Percentiles rank a stretch among this genome's conserved stretches.
Evolutionary conservation across 1,140 invertebrate genomes (phyloP).

Genomic region (Bradysia coprophila): DNA sequence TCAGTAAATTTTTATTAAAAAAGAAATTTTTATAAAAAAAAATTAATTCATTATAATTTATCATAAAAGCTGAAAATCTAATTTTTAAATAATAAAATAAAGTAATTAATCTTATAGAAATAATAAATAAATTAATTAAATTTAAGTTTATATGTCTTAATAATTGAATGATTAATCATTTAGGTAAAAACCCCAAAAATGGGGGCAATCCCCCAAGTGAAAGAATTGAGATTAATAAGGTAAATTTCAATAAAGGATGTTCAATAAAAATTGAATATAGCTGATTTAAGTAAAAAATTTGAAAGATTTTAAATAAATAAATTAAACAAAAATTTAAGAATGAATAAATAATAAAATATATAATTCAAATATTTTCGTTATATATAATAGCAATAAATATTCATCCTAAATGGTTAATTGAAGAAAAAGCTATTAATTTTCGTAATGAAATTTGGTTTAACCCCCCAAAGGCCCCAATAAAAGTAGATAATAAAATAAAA

Average conservation of each 20-base stretch:
- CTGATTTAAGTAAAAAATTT: conserved; percentile 26
- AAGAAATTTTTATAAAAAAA: conserved; percentile 10
- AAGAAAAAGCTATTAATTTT: conserved; percentile 30
- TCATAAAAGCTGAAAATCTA: conserved; percentile 21
- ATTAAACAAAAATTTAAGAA: conserved; percentile 21
- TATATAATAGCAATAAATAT: conserved; percentile 22
- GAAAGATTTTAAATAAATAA: conserved; percentile 23
- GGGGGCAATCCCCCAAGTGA: conserved; percentile 29
- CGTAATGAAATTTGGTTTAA: conserved; percentile 28
- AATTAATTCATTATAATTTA: conserved; percentile 23
- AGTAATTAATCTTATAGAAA: conserved; percentile 26
- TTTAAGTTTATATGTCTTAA: conserved; percentile 22
- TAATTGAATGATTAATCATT: conserved; percentile 29
- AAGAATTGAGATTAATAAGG: conserved; percentile 26
- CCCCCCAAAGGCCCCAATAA: conserved; percentile 21
- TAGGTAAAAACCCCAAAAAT: conserved; percentile 31
- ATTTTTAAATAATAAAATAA: conserved; percentile 27
- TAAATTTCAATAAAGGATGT: conserved; percentile 23
- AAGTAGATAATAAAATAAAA: conserved; percentile 20
- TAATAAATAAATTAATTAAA: conserved; percentile 21
- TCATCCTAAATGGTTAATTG: conserved; percentile 32
- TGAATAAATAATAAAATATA: conserved; percentile 25
- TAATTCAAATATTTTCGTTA: conserved; percentile 22
- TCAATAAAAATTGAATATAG: conserved; percentile 19
- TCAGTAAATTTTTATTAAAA: conserved; percentile 10